A percentile compares a stretch with the other conserved stretches of the same genome.
phyloP scores from a whole-genome alignment of 2,888 invertebrate genomes.

The Tiliacea aurago region DNA sequence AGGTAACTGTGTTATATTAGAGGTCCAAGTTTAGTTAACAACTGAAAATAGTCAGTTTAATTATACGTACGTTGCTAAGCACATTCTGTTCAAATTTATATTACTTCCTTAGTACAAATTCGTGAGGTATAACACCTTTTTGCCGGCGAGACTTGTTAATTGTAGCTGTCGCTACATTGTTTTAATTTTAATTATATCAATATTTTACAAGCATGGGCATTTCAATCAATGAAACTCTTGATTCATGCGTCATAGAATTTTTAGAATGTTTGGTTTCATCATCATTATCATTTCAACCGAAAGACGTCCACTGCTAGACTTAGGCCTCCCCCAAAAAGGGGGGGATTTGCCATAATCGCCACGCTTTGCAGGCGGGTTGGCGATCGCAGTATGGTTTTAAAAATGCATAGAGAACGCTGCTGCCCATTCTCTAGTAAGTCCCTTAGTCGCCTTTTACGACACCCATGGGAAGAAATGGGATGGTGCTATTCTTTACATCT shows the following conservation, averaged over 20 bases:
- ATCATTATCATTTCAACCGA: no score
- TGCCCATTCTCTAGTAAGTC: no score
- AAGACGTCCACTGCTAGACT: no score
- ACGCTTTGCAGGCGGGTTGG: no score
- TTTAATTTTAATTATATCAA: conserved; percentile 21
- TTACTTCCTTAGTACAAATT: conserved; percentile 67
- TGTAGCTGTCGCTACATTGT: conserved; percentile 21
- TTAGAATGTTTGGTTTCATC: no score
- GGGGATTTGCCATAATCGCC: no score
- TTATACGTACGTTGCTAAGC: conserved; percentile 40
- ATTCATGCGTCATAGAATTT: neutral
- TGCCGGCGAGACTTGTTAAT: conserved; percentile 36
- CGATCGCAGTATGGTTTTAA: no score
- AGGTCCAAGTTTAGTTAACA: conserved; percentile 31
- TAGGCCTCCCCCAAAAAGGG: no score
- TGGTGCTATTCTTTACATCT: no score
- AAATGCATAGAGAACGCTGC: no score
- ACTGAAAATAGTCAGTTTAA: conserved; percentile 47
- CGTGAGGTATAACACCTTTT: conserved; percentile 58
- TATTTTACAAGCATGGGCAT: neutral
- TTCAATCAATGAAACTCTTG: conserved; percentile 1
- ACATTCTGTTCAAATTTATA: conserved; percentile 41
- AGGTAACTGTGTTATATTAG: conserved; percentile 36
- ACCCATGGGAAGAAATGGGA: no score
- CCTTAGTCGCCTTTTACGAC: no score